Evolutionary conservation across 2,113 vertebrate genomes (phyloP).

Genomic region (Oxyura jamaicensis): DNA sequence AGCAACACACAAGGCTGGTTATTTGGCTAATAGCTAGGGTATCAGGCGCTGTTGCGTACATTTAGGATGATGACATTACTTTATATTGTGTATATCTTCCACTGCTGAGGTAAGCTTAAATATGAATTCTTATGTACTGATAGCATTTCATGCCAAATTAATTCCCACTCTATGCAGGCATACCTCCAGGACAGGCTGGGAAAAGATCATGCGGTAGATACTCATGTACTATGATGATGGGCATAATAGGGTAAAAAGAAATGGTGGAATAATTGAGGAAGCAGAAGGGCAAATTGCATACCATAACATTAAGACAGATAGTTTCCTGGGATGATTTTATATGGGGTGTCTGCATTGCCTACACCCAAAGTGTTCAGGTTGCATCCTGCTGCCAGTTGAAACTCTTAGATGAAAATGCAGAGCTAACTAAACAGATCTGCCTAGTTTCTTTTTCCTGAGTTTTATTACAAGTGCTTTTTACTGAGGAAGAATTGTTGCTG

Average conservation of each 20-base stretch:
- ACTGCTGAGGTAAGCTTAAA: background rate
- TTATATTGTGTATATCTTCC: background rate
- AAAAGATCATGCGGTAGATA: conserved; percentile 20
- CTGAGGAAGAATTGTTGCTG: background rate
- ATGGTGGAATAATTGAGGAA: background rate
- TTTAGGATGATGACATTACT: background rate
- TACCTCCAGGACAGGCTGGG: background rate
- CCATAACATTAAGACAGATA: background rate
- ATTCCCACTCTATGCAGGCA: background rate
- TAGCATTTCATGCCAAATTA: conserved; percentile 37
- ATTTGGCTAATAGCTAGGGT: background rate
- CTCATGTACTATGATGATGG: background rate
- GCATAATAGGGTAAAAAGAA: background rate
- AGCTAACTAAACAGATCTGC: background rate
- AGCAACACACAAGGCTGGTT: background rate
- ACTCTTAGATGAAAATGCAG: background rate
- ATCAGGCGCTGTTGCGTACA: background rate
- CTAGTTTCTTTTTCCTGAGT: background rate
- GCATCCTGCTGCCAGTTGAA: background rate
- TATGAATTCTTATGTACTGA: background rate
- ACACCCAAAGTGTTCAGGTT: background rate
- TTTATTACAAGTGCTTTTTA: background rate
- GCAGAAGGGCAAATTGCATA: conserved; percentile 11
- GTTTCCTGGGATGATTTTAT: background rate
- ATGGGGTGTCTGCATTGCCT: background rate